These are phyloP conservation scores for Diplosoma virens DNA, from an alignment of 23 tunicate genomes.

Conservation along the genomic window DNA sequence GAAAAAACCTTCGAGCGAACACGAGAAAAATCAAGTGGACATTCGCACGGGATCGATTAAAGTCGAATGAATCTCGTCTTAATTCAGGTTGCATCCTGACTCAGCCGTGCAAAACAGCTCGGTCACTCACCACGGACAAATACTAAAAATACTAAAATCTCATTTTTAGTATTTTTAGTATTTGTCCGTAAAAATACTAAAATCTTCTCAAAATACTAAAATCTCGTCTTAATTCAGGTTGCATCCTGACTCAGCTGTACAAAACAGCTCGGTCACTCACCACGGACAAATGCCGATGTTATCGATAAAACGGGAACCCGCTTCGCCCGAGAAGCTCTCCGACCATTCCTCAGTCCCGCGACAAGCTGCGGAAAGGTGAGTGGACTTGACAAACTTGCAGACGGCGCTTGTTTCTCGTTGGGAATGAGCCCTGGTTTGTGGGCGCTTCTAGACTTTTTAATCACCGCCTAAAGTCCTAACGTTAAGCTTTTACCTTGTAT, in stretches of 20 bases:
- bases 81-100: slow-evolving; percentile 3
- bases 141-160: too few relatives aligned
- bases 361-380: slow-evolving; percentile 28
- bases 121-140: slow-evolving; percentile 27
- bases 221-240: background rate
- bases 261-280: slow-evolving; percentile 19
- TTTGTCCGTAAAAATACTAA: too few relatives aligned
- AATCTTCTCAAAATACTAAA: too few relatives aligned
- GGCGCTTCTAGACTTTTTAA: too few relatives aligned
- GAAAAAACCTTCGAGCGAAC: too few relatives aligned
- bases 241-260: slow-evolving; percentile 7
- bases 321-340: slow-evolving; percentile 56
- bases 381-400: background rate
- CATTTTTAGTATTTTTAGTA: too few relatives aligned
- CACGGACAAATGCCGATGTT: slow-evolving; percentile 48
- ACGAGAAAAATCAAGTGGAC: too few relatives aligned
- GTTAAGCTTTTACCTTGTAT: too few relatives aligned
- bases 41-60: too few relatives aligned
- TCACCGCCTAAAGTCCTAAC: too few relatives aligned
- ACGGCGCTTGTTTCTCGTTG: background rate
- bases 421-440: background rate
- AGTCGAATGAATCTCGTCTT: too few relatives aligned
- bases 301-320: slow-evolving; percentile 71
- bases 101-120: slow-evolving; percentile 11
- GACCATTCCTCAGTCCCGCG: slow-evolving; percentile 44